Evolutionary conservation across 2,888 invertebrate species (phyloP).

Genomic region (Salpingus planirostris): DNA sequence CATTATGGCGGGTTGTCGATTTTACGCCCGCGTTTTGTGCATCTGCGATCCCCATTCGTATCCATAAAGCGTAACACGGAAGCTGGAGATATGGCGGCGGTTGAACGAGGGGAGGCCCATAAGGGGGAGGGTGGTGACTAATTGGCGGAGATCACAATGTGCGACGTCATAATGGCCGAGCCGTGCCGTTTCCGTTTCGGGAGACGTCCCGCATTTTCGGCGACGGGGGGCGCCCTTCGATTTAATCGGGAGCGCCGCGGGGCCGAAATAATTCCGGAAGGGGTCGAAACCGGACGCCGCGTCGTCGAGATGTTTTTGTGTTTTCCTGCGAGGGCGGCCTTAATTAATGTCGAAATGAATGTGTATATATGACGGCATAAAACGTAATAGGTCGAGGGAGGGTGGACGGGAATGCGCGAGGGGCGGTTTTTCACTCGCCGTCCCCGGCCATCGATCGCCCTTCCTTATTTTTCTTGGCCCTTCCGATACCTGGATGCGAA

Average conservation of each 20-base stretch:
- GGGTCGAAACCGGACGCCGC: background rate
- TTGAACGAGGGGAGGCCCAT: no score
- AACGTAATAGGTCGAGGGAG: constrained; percentile 13
- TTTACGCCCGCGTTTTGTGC: no score
- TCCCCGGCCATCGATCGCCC: no score
- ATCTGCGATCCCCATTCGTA: no score
- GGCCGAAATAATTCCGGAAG: background rate
- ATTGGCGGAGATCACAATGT: constrained; percentile 18
- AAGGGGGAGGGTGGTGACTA: no score
- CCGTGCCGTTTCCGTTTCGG: constrained; percentile 18
- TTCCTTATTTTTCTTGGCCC: no score
- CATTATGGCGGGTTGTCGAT: no score
- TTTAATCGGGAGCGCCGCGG: background rate
- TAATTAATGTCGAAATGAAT: constrained; percentile 20
- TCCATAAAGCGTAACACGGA: no score
- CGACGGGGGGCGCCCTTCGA: no score
- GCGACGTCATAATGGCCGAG: constrained; percentile 16
- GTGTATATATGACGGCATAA: constrained; percentile 18
- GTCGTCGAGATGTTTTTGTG: constrained; percentile 6
- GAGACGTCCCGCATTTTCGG: constrained; percentile 11
- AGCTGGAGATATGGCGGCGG: no score
- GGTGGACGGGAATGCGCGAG: constrained; percentile 12
- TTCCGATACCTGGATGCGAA: no score
- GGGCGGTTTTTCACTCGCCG: constrained; percentile 16
- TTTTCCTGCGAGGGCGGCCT: constrained; percentile 10